Conservation (phyloP, 2,888 invertebrate species). For the Notodromas monacha region DNA sequence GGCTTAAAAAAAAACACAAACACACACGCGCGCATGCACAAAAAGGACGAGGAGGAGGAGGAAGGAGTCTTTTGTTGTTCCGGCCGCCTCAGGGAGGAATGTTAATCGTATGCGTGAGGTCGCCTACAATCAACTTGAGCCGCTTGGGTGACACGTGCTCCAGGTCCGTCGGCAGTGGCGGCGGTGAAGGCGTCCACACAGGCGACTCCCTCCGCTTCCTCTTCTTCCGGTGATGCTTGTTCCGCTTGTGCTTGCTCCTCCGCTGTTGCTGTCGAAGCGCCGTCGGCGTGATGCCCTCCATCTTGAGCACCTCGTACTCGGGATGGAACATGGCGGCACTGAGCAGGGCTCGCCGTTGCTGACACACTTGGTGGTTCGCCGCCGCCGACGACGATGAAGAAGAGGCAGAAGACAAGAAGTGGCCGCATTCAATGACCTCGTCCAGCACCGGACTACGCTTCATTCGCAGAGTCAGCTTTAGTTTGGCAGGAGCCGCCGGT, state of each 20-base stretch:
- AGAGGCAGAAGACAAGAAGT: slow-evolving; percentile 24
- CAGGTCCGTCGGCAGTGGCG: slow-evolving; percentile 4
- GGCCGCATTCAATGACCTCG: slow-evolving; percentile 47
- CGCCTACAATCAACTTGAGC: slow-evolving; percentile 51
- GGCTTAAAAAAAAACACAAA: no score
- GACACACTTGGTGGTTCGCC: slow-evolving; percentile 6
- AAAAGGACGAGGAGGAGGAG: no score
- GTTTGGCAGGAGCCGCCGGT: slow-evolving; percentile 9
- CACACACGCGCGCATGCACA: no score
- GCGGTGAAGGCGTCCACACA: slow-evolving; percentile 12
- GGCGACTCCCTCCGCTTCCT: slow-evolving; percentile 18
- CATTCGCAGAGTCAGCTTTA: slow-evolving; percentile 49
- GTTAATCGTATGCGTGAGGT: slow-evolving; percentile 59
- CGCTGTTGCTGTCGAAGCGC: not conserved
- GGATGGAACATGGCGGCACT: slow-evolving; percentile 15
- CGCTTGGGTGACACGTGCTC: slow-evolving; percentile 22
- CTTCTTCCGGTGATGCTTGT: slow-evolving; percentile 26
- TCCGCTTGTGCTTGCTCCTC: slow-evolving; percentile 20
- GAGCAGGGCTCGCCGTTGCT: no score
- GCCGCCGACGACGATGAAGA: no score
- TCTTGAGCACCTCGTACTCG: slow-evolving; percentile 48
- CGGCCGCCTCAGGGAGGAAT: no score
- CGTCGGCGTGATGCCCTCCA: slow-evolving; percentile 25
- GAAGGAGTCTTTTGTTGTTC: no score
- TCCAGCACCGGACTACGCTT: slow-evolving; percentile 55